These are phyloP conservation scores for Dynastes maya DNA, from an alignment of 2,888 invertebrate genomes.

Conservation along the genomic window DNA sequence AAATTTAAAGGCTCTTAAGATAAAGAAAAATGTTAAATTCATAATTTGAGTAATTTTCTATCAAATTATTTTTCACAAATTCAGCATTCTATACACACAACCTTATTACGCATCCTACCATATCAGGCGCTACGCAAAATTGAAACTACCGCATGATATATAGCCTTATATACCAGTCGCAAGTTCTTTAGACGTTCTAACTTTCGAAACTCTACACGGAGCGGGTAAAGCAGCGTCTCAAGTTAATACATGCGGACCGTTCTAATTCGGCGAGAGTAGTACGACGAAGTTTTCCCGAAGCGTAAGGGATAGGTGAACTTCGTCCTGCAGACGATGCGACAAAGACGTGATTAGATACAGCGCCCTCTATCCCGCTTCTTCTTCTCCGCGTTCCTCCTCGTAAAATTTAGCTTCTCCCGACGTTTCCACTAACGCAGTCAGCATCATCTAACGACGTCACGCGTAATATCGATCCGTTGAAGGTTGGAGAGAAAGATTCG, in stretches of 20 bases:
- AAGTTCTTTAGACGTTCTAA: neutral
- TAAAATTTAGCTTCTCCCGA: constrained; percentile 16
- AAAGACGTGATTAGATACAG: constrained; percentile 1
- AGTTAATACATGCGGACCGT: neutral
- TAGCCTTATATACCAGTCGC: neutral
- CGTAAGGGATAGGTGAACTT: constrained; percentile 8
- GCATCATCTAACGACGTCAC: constrained; percentile 39
- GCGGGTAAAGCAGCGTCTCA: neutral
- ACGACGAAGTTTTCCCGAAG: constrained; percentile 3
- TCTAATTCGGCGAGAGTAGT: constrained; percentile 1
- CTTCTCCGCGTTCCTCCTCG: constrained; percentile 3
- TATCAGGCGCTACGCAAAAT: neutral
- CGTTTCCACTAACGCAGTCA: constrained; percentile 27
- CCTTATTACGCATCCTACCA: neutral
- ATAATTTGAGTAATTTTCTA: no score
- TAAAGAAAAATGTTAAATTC: no score
- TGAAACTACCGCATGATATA: no score
- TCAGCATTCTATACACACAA: no score
- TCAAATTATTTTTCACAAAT: no score
- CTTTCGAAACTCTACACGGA: neutral
- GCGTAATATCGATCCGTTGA: constrained; percentile 40
- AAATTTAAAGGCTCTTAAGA: no score
- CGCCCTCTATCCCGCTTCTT: neutral
- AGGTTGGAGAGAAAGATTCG: constrained; percentile 8
- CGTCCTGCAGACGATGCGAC: constrained; percentile 30